phyloP scores from a whole-genome alignment of 92 coral and sea anemone genomes.

The Phenganax subtilis region DNA sequence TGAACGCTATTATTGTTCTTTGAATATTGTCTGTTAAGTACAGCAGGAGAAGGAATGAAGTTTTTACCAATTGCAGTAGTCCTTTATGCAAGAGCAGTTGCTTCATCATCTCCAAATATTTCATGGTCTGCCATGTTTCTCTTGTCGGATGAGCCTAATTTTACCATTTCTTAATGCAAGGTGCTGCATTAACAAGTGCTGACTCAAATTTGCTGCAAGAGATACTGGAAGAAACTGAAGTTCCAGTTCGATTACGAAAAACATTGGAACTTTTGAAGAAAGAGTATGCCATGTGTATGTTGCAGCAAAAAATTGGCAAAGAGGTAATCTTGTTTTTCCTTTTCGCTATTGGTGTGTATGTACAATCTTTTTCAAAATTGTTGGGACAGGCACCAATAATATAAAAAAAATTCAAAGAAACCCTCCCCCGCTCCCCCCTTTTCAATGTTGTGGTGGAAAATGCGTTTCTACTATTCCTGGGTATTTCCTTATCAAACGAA shows the following conservation, averaged over 20 bases:
- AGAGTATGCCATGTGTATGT: conserved; percentile 84
- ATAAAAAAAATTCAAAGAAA: no score
- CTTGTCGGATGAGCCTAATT: background rate
- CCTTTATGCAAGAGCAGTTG: no score
- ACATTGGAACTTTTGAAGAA: conserved; percentile 90
- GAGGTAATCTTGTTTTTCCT: conserved; percentile 51
- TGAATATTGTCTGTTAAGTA: no score
- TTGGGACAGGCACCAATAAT: no score
- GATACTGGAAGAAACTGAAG: conserved; percentile 78
- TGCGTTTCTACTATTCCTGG: no score
- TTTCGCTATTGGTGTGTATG: background rate
- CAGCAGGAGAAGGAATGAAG: no score
- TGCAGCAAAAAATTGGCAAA: conserved; percentile 94
- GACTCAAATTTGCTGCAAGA: conserved; percentile 86
- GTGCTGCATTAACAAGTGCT: conserved; percentile 96
- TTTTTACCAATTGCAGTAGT: no score
- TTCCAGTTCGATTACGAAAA: conserved; percentile 75
- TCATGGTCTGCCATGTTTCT: background rate
- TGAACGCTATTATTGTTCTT: no score
- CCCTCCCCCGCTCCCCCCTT: no score
- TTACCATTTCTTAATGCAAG: conserved; percentile 16
- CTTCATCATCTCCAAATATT: no score
- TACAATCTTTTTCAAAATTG: background rate
- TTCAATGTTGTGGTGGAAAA: no score
- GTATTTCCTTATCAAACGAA: no score